Conservation (phyloP, 2,888 invertebrate genomes). For the Ectobius pallidus region DNA sequence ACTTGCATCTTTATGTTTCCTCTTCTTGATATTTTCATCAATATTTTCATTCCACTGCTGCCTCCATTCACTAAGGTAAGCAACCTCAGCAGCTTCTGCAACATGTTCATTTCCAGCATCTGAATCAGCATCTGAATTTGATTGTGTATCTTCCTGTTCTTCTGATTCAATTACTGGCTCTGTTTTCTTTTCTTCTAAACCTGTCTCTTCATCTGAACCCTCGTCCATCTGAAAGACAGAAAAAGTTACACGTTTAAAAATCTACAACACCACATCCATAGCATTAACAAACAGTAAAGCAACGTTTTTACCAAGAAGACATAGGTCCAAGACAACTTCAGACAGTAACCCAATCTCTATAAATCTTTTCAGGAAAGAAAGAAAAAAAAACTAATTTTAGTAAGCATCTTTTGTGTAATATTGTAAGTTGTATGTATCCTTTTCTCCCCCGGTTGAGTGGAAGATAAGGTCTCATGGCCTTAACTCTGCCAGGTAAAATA, state of each 20-base stretch:
- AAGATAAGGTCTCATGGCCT: too few relatives aligned
- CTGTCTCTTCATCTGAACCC: background rate
- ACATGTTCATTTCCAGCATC: conserved; percentile 5
- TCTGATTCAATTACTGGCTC: background rate
- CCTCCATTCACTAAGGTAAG: conserved; percentile 29
- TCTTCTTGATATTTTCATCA: background rate
- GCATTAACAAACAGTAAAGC: too few relatives aligned
- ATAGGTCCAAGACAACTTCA: too few relatives aligned
- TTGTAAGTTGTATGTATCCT: too few relatives aligned
- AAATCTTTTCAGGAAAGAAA: too few relatives aligned
- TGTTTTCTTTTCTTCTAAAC: background rate
- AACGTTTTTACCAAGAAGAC: too few relatives aligned
- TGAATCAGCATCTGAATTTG: too few relatives aligned
- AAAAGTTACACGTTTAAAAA: too few relatives aligned
- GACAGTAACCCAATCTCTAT: background rate
- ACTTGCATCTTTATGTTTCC: background rate
- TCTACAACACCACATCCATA: background rate
- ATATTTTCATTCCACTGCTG: conserved; percentile 2
- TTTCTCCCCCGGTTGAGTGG: too few relatives aligned
- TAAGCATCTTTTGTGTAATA: too few relatives aligned
- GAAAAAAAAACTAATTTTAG: too few relatives aligned
- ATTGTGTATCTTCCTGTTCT: background rate
- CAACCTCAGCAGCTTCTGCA: conserved; percentile 32
- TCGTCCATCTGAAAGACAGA: background rate
- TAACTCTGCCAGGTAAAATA: too few relatives aligned